These are phyloP conservation scores for Neoseiulus cucumeris DNA, from an alignment of 1,140 invertebrate genomes.

Conservation along the genomic window DNA sequence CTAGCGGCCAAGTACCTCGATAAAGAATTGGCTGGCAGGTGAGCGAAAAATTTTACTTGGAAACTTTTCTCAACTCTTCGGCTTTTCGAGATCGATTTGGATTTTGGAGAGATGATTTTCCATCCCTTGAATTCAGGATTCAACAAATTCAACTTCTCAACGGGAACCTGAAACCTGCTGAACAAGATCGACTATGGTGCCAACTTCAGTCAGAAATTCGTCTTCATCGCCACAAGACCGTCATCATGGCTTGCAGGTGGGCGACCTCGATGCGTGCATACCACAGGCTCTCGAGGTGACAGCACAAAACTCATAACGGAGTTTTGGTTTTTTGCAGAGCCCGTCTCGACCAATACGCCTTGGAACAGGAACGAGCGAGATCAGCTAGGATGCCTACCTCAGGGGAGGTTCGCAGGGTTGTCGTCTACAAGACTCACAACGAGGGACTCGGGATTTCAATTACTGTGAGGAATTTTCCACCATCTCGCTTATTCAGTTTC, in stretches of 20 bases:
- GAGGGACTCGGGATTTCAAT: slow-evolving; percentile 61
- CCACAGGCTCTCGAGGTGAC: too few species aligned
- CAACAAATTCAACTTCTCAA: slow-evolving; percentile 64
- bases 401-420: slow-evolving; percentile 29
- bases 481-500: too few species aligned
- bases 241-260: slow-evolving; percentile 36
- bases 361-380: slow-evolving; percentile 24
- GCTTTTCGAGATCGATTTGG: too few species aligned
- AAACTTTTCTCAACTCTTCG: neutral
- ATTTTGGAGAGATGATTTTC: too few species aligned
- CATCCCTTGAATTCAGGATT: too few species aligned
- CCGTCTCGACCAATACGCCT: neutral
- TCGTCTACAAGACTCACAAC: slow-evolving; percentile 39
- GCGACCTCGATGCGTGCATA: too few species aligned
- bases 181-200: slow-evolving; percentile 59
- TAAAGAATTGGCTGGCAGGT: slow-evolving; percentile 59
- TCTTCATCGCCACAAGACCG: slow-evolving; percentile 59
- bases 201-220: slow-evolving; percentile 67
- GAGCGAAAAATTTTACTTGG: slow-evolving; percentile 15
- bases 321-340: too few species aligned
- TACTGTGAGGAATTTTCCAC: slow-evolving; percentile 46
- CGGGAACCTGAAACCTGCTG: slow-evolving; percentile 47
- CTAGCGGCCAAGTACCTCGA: slow-evolving; percentile 64
- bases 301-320: too few species aligned
- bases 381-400: slow-evolving; percentile 29